Percentiles rank a stretch among this genome's conserved stretches.
Conservation (phyloP, 2,888 invertebrate genomes). For the Drosophila pegasa region DNA sequence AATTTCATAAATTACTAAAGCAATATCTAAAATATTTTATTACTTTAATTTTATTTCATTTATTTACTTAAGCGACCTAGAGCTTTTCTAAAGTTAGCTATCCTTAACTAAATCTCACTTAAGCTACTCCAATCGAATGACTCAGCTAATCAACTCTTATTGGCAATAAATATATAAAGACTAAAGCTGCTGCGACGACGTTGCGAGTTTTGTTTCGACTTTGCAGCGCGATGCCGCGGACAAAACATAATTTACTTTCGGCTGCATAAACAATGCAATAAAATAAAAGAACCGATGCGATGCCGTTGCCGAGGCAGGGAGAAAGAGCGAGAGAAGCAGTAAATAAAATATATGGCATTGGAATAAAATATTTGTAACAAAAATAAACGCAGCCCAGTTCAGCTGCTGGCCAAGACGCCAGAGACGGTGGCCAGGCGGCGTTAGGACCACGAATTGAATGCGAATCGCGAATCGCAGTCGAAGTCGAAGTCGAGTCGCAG, state of each 20-base stretch:
- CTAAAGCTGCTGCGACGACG: constrained; percentile 53
- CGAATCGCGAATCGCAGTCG: constrained; percentile 16
- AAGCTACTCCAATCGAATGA: not conserved
- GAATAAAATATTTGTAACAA: constrained; percentile 82
- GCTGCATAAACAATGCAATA: constrained; percentile 83
- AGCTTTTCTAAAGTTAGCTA: too few species aligned
- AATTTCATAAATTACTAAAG: too few species aligned
- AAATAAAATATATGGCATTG: constrained; percentile 82
- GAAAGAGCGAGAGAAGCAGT: constrained; percentile 25
- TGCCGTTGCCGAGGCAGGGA: constrained; percentile 16
- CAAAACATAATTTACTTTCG: constrained; percentile 82
- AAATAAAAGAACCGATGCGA: constrained; percentile 73
- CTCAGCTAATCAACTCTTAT: constrained; percentile 18
- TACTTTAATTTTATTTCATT: too few species aligned
- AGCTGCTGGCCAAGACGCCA: constrained; percentile 34
- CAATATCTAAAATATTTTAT: too few species aligned
- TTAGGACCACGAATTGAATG: constrained; percentile 36
- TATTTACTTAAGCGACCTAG: too few species aligned
- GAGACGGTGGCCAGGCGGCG: constrained; percentile 37
- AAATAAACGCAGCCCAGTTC: constrained; percentile 66
- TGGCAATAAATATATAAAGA: constrained; percentile 24
- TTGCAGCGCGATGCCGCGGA: constrained; percentile 54
- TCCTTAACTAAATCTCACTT: not conserved
- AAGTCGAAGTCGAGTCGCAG: constrained; percentile 21
- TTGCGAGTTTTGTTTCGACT: constrained; percentile 56